Evolutionary conservation across 2,797 vertebrate genomes (phyloP).

Genomic region (Leptatherina wallacei): DNA sequence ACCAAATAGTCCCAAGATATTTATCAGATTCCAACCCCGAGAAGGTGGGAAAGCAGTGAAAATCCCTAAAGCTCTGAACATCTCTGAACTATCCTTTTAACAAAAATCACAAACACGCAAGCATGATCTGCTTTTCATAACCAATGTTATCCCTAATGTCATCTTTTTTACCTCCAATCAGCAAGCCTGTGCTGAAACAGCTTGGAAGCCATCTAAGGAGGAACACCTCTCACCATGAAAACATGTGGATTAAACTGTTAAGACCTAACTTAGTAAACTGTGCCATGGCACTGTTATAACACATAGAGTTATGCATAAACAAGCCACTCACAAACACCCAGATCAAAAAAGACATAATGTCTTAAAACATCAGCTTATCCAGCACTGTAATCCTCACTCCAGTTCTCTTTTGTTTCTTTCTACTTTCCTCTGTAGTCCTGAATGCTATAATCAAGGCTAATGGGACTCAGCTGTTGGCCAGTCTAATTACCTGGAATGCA

Average conservation of each 20-base stretch:
- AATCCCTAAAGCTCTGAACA: neutral
- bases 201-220: neutral
- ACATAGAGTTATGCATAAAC: conserved; percentile 12
- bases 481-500: conserved; percentile 84
- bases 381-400: conserved; percentile 6
- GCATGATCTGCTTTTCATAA: neutral
- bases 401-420: conserved; percentile 18
- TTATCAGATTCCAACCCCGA: neutral
- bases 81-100: neutral
- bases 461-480: conserved; percentile 82
- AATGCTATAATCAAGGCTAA: conserved; percentile 82
- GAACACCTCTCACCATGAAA: neutral
- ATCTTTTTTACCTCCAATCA: neutral
- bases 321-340: conserved; percentile 36
- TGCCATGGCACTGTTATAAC: conserved; percentile 9
- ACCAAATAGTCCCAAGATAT: neutral
- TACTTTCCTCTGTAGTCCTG: conserved; percentile 51
- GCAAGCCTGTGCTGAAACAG: neutral
- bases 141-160: neutral
- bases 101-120: neutral
- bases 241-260: conserved; percentile 2
- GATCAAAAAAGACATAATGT: conserved; percentile 22
- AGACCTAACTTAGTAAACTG: neutral
- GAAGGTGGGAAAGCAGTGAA: neutral
- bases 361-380: conserved; percentile 22